Conservation (phyloP, 2,888 invertebrate genomes). For the Nebria brevicollis region DNA sequence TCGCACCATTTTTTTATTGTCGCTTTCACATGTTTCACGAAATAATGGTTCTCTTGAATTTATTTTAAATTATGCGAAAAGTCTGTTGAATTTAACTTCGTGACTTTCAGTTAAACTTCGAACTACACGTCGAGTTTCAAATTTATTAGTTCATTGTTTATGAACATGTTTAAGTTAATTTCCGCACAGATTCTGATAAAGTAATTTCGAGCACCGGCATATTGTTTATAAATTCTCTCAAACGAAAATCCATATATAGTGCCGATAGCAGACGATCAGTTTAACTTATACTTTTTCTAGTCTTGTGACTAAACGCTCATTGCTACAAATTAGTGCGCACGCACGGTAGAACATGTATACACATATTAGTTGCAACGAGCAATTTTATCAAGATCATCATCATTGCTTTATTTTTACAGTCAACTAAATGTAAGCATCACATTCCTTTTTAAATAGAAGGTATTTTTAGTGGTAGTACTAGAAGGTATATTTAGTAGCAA, state of each 20-base stretch:
- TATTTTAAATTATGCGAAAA: slow-evolving; percentile 40
- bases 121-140: slow-evolving; percentile 3
- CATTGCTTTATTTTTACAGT: no score
- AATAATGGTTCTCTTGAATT: slow-evolving; percentile 26
- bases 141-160: not conserved
- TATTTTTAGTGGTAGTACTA: no score
- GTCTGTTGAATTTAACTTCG: slow-evolving; percentile 24
- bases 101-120: slow-evolving; percentile 28
- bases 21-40: slow-evolving; percentile 32
- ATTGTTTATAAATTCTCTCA: not conserved
- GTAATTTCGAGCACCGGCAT: not conserved
- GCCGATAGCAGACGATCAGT: not conserved
- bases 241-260: not conserved
- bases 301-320: no score
- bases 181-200: not conserved
- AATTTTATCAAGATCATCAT: no score
- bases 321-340: no score
- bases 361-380: no score
- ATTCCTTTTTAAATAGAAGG: no score
- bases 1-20: slow-evolving; percentile 12
- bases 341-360: no score
- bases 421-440: no score
- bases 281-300: no score
- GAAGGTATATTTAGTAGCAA: no score
- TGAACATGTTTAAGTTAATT: slow-evolving; percentile 4